Percentiles rank a stretch among this genome's conserved stretches.
Evolutionary conservation across 1,140 invertebrate genomes (phyloP).

Genomic region (Atta texana): DNA sequence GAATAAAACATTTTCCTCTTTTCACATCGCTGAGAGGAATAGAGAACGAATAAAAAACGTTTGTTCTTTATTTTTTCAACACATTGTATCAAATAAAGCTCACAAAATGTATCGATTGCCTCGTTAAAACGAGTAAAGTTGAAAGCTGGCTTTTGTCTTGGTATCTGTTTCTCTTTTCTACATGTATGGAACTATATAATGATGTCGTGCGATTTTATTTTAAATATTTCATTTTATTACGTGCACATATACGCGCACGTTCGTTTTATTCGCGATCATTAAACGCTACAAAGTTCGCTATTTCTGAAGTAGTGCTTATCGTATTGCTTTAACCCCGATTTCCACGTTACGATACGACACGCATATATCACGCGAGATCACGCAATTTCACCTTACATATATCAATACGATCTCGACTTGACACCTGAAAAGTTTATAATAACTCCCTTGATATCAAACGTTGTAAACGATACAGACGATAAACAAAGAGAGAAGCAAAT

Average conservation of each 20-base stretch:
- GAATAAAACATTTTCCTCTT: background rate
- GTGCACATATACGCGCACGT: background rate
- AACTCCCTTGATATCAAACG: conserved; percentile 12
- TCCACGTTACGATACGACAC: conserved; percentile 32
- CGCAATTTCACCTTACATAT: conserved; percentile 37
- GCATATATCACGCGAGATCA: conserved; percentile 28
- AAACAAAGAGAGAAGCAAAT: background rate
- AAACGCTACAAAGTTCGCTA: conserved; percentile 16
- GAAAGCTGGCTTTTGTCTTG: background rate
- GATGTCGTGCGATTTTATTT: background rate
- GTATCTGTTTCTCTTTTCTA: background rate
- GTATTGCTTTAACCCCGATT: conserved; percentile 45
- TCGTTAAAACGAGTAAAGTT: background rate
- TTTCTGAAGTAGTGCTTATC: conserved; percentile 39
- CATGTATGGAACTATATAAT: background rate
- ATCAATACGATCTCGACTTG: conserved; percentile 32
- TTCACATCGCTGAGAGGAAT: background rate
- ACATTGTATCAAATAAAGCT: background rate
- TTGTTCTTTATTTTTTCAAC: background rate
- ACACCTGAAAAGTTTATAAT: conserved; percentile 17
- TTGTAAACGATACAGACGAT: background rate
- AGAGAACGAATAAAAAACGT: background rate
- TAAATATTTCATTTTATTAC: background rate
- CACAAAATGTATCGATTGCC: background rate
- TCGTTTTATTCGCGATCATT: background rate